phyloP scores from a whole-genome alignment of 2,888 invertebrate species.

The Smittia aterrima region DNA sequence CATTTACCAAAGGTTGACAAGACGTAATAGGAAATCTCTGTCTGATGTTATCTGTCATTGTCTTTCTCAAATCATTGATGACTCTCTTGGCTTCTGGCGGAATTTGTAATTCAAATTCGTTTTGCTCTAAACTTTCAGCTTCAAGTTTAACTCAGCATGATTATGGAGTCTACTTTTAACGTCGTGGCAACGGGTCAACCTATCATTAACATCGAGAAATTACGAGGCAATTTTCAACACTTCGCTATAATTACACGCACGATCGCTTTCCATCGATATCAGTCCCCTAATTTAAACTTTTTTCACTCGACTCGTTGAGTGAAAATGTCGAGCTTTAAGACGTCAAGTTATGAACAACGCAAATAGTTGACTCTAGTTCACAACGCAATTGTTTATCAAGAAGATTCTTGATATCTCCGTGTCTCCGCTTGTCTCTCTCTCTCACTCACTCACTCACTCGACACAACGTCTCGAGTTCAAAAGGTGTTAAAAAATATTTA shows the following conservation, averaged over 20 bases:
- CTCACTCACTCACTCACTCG: background rate
- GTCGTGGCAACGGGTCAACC: no score
- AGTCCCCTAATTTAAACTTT: background rate
- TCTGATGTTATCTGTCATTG: background rate
- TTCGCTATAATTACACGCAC: no score
- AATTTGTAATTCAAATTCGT: slow-evolving; percentile 14
- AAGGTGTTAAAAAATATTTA: slow-evolving; percentile 41
- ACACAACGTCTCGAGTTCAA: slow-evolving; percentile 14
- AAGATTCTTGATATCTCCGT: slow-evolving; percentile 25
- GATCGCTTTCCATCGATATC: slow-evolving; percentile 9
- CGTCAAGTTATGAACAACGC: no score
- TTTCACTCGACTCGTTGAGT: no score
- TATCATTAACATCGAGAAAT: slow-evolving; percentile 1
- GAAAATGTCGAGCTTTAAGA: no score
- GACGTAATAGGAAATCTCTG: background rate
- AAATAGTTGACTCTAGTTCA: no score
- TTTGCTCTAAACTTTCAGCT: no score
- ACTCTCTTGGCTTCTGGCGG: slow-evolving; percentile 1
- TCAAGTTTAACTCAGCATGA: no score
- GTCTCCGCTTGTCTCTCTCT: slow-evolving; percentile 16
- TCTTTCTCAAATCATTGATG: background rate
- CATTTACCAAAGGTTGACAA: background rate
- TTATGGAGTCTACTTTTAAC: no score
- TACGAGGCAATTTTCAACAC: slow-evolving; percentile 35
- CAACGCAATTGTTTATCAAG: no score